A percentile compares a stretch with the other conserved stretches of the same genome.
Evolutionary conservation across 2,113 vertebrate genomes (phyloP).

Genomic region (Phalacrocorax aristotelis): DNA sequence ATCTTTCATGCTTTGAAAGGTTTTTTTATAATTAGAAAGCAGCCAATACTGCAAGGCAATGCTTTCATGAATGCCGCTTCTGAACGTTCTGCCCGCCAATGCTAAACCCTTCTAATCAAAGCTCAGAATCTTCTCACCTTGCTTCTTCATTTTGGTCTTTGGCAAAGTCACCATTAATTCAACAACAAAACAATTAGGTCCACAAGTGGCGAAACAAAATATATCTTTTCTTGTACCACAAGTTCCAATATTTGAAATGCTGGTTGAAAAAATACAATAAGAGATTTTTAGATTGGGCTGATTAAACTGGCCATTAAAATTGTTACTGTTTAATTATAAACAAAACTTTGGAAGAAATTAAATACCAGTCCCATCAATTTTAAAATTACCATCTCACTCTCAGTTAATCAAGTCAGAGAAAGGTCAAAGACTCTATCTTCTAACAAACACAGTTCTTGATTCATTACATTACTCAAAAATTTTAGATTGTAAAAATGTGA

Average conservation of each 20-base stretch:
- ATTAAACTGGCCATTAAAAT: constrained; percentile 36
- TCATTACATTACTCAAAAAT: constrained; percentile 64
- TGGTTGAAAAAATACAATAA: not conserved
- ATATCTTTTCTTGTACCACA: not conserved
- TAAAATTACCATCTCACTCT: constrained; percentile 86
- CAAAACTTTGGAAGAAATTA: constrained; percentile 57
- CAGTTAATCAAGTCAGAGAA: constrained; percentile 82
- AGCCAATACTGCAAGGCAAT: not conserved
- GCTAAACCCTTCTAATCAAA: not conserved
- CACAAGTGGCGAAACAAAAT: not conserved
- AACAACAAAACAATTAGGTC: not conserved
- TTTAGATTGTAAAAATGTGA: constrained; percentile 57
- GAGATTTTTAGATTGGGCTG: not conserved
- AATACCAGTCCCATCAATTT: constrained; percentile 61
- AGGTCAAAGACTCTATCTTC: constrained; percentile 90
- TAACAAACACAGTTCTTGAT: constrained; percentile 42
- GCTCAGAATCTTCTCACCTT: not conserved
- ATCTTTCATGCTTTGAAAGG: not conserved
- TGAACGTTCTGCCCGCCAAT: not conserved
- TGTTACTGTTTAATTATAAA: constrained; percentile 69
- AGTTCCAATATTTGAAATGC: not conserved
- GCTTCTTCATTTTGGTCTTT: not conserved
- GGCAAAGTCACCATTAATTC: not conserved
- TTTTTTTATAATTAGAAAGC: not conserved
- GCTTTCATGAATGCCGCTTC: not conserved